These are phyloP conservation scores for Netelia virgata DNA, from an alignment of 2,888 invertebrate species.

Conservation along the genomic window DNA sequence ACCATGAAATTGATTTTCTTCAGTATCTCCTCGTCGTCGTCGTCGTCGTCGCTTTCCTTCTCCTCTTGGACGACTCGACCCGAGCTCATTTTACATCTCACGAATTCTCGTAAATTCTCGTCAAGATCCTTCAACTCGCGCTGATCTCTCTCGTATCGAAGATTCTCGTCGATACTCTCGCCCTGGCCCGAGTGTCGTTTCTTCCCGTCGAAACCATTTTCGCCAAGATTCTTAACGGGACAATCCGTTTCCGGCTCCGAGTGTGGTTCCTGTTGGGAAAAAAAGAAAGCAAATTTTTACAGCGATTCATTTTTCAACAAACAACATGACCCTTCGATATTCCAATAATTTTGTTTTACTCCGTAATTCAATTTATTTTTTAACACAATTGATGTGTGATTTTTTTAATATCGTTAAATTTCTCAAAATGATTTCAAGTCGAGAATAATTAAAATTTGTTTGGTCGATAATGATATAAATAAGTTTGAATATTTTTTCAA, in stretches of 20 bases:
- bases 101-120: constrained; percentile 52
- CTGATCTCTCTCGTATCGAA: constrained; percentile 64
- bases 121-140: constrained; percentile 63
- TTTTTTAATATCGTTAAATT: too few species aligned
- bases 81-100: constrained; percentile 52
- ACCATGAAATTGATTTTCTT: constrained; percentile 58
- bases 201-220: constrained; percentile 18
- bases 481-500: too few species aligned
- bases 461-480: too few species aligned
- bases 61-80: constrained; percentile 40
- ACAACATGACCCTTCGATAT: not conserved
- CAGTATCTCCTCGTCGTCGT: constrained; percentile 19
- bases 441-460: too few species aligned
- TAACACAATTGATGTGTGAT: too few species aligned
- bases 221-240: constrained; percentile 5
- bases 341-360: not conserved
- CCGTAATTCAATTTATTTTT: too few species aligned
- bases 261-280: constrained; percentile 47
- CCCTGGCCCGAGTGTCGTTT: constrained; percentile 31
- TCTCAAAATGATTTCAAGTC: too few species aligned
- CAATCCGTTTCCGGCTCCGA: constrained; percentile 47
- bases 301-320: not conserved
- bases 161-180: constrained; percentile 33
- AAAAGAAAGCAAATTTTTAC: not conserved
- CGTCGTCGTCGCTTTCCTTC: constrained; percentile 43